phyloP scores from a whole-genome alignment of 2,888 invertebrate species.

The Atherix ibis region DNA sequence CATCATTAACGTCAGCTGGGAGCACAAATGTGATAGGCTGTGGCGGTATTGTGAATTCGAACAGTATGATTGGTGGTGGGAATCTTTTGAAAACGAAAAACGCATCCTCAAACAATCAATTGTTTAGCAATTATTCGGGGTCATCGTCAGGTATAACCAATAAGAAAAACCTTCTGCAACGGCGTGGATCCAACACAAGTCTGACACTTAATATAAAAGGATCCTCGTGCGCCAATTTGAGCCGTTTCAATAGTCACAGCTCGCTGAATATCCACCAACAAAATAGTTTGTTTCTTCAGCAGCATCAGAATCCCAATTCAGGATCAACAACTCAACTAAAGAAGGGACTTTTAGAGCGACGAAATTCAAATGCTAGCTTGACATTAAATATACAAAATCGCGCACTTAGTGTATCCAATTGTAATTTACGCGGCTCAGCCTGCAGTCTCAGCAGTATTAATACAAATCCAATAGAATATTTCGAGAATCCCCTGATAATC shows the following conservation, averaged over 20 bases:
- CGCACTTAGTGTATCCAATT: conserved; percentile 37
- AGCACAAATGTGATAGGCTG: not conserved
- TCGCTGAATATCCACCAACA: conserved; percentile 30
- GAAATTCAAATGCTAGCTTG: conserved; percentile 81
- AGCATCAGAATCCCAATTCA: conserved; percentile 18
- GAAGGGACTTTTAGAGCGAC: conserved; percentile 62
- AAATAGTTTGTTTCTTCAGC: conserved; percentile 24
- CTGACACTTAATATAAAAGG: conserved; percentile 59
- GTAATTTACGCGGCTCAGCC: conserved; percentile 35
- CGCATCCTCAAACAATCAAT: not conserved
- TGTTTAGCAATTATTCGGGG: not conserved
- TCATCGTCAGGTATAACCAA: conserved; percentile 8
- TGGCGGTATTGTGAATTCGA: no score
- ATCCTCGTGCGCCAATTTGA: conserved; percentile 30
- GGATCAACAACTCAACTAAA: conserved; percentile 14
- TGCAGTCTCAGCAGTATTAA: conserved; percentile 38
- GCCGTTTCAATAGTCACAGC: conserved; percentile 41
- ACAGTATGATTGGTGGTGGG: not conserved
- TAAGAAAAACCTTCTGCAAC: conserved; percentile 53
- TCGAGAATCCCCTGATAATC: no score
- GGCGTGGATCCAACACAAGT: conserved; percentile 75
- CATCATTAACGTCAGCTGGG: conserved; percentile 2
- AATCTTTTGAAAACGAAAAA: not conserved
- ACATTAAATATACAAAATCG: conserved; percentile 52
- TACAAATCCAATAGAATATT: conserved; percentile 12